Percentiles rank a stretch among this genome's conserved stretches.
Conservation (phyloP, 30 jellyfish, hydroid and myxozoan species). For the Nemopilema nomurai region DNA sequence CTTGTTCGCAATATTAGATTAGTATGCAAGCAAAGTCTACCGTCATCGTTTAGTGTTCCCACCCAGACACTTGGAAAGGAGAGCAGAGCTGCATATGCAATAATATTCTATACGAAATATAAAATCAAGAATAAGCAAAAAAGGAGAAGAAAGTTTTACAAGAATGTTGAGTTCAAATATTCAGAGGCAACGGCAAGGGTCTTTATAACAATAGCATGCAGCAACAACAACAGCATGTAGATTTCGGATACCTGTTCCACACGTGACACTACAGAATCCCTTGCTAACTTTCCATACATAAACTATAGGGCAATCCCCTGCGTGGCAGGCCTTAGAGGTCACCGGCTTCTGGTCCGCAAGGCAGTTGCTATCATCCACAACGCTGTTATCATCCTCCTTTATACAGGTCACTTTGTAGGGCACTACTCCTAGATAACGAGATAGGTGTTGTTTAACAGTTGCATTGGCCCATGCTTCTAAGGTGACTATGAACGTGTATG, state of each 20-base stretch:
- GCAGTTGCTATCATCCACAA: slow-evolving; percentile 49
- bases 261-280: slow-evolving; percentile 73
- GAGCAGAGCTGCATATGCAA: too few species aligned
- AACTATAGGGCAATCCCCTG: slow-evolving; percentile 63
- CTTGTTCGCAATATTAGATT: too few species aligned
- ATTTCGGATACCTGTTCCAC: slow-evolving; percentile 77
- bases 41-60: too few species aligned
- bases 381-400: slow-evolving; percentile 19
- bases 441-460: too few species aligned
- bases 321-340: slow-evolving; percentile 36
- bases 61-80: too few species aligned
- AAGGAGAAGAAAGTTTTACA: neutral
- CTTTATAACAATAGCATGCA: neutral
- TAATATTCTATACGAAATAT: too few species aligned
- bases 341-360: slow-evolving; percentile 20
- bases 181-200: neutral
- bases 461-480: too few species aligned
- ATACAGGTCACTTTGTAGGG: slow-evolving; percentile 19
- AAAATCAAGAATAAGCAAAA: neutral
- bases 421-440: slow-evolving; percentile 2
- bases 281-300: slow-evolving; percentile 52
- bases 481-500: too few species aligned
- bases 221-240: neutral
- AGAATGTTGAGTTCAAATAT: neutral
- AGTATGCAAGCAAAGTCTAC: too few species aligned